Evolutionary conservation across 2,797 vertebrate species (phyloP).

Genomic region (Platalea minor): DNA sequence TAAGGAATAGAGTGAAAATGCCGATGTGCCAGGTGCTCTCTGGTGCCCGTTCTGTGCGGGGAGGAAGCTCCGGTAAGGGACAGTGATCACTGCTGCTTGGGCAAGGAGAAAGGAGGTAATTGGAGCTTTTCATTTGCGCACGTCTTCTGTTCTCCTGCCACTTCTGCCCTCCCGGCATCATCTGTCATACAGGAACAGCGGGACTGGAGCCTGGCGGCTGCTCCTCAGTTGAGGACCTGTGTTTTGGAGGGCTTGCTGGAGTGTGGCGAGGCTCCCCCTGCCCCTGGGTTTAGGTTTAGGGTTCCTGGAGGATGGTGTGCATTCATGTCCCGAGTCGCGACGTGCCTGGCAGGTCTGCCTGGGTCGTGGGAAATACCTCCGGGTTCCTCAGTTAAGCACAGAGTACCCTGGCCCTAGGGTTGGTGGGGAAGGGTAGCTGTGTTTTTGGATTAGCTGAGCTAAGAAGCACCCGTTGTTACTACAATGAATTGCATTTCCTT

Average conservation of each 20-base stretch:
- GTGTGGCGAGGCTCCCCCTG: background rate
- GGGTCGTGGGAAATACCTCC: background rate
- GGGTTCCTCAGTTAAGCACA: background rate
- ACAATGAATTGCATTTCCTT: background rate
- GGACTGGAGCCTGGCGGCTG: background rate
- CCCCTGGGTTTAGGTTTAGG: background rate
- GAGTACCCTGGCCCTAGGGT: background rate
- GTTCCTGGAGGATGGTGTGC: accelerated
- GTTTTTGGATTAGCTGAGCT: background rate
- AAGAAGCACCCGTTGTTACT: background rate
- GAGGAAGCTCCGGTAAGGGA: background rate
- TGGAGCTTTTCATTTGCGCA: background rate
- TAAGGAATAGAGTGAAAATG: background rate
- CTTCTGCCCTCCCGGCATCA: background rate
- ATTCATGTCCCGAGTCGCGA: accelerated
- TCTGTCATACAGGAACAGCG: background rate
- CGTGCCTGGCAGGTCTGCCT: background rate
- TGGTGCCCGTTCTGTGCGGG: background rate
- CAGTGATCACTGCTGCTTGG: background rate
- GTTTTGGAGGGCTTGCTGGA: background rate
- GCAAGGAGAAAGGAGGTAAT: background rate
- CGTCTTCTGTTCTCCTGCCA: background rate
- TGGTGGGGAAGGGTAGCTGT: background rate
- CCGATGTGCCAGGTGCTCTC: background rate
- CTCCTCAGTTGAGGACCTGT: background rate